Evolutionary conservation across 2,113 vertebrate species (phyloP).

Genomic region (Colistium nudipinnis): DNA sequence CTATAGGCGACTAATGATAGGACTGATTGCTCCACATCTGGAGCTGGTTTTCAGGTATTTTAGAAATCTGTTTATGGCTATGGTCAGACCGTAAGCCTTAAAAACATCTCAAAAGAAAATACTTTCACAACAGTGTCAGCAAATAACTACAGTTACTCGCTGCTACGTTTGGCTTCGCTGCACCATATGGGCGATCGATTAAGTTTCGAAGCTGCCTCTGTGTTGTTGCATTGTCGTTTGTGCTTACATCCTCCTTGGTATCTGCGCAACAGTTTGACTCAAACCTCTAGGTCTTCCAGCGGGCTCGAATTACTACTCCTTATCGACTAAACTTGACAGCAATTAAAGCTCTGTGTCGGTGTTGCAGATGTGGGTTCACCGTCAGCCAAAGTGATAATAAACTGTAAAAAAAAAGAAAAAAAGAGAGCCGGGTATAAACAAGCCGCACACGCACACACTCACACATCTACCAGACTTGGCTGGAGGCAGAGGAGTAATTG

Average conservation of each 20-base stretch:
- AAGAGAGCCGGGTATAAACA: constrained; percentile 48
- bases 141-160: constrained; percentile 10
- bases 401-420: constrained; percentile 30
- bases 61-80: constrained; percentile 63
- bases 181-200: constrained; percentile 7
- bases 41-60: constrained; percentile 69
- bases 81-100: constrained; percentile 51
- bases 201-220: constrained; percentile 2
- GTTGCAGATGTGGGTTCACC: constrained; percentile 39
- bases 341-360: constrained; percentile 39
- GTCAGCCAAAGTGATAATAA: constrained; percentile 52
- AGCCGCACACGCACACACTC: constrained; percentile 20
- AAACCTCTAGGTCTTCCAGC: background rate
- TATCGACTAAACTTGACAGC: constrained; percentile 7
- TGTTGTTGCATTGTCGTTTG: constrained; percentile 9
- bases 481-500: constrained; percentile 68
- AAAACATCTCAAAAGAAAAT: constrained; percentile 35
- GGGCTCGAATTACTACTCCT: constrained; percentile 4
- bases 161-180: constrained; percentile 31
- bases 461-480: constrained; percentile 61
- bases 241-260: background rate
- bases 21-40: constrained; percentile 74
- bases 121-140: constrained; percentile 18
- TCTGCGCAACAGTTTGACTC: background rate
- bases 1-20: constrained; percentile 60